phyloP scores from a whole-genome alignment of 2,113 vertebrate genomes.

The Lepidothrix coronata region DNA sequence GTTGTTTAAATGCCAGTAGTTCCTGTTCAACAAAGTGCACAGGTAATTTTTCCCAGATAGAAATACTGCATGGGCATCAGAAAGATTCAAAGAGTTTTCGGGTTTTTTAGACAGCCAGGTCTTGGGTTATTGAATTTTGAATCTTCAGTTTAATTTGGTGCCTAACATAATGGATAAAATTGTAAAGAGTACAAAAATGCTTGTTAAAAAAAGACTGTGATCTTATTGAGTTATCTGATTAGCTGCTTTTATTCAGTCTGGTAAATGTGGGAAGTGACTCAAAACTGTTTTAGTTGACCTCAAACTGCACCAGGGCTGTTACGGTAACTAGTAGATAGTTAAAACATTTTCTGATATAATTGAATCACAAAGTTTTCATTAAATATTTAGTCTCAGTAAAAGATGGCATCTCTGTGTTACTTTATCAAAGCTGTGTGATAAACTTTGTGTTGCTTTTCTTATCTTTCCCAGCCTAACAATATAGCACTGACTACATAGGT shows the following conservation, averaged over 20 bases:
- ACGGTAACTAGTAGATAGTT: not conserved
- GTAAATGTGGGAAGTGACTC: not conserved
- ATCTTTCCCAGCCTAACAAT: not conserved
- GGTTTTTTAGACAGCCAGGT: not conserved
- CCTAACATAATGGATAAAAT: not conserved
- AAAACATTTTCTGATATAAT: not conserved
- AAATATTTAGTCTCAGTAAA: not conserved
- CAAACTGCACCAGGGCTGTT: not conserved
- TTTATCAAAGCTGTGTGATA: not conserved
- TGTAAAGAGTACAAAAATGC: not conserved
- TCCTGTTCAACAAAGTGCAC: not conserved
- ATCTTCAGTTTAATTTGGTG: not conserved
- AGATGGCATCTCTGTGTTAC: not conserved
- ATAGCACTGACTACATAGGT: not conserved
- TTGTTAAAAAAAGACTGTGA: not conserved
- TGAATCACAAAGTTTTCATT: slow-evolving; percentile 29
- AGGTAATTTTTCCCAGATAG: not conserved
- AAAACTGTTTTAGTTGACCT: not conserved
- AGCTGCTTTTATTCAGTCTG: not conserved
- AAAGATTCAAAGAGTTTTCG: not conserved
- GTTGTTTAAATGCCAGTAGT: not conserved
- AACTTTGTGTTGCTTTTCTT: slow-evolving; percentile 14
- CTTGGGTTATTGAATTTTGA: not conserved
- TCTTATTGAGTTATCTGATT: not conserved
- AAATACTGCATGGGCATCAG: not conserved